phyloP scores from a whole-genome alignment of 2,888 invertebrate genomes.

The Aleiodes testaceus region DNA sequence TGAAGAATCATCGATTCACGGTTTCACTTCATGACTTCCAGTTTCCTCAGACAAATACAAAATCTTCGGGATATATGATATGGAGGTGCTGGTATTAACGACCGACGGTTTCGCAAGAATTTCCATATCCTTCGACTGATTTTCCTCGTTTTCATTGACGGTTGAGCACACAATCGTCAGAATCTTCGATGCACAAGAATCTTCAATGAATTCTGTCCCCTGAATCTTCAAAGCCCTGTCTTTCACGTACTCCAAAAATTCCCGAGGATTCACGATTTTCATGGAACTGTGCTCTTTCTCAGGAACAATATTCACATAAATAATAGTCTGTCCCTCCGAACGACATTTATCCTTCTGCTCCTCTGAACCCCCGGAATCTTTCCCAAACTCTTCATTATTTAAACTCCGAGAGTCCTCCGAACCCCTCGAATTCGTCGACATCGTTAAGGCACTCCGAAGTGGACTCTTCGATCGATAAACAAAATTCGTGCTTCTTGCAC shows the following conservation, averaged over 20 bases:
- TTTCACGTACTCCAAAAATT: conserved; percentile 56
- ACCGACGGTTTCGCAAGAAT: conserved; percentile 62
- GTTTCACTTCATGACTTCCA: neutral
- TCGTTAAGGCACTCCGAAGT: conserved; percentile 54
- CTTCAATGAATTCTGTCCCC: conserved; percentile 39
- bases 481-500: conserved; percentile 41
- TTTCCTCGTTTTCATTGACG: conserved; percentile 34
- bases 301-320: conserved; percentile 60
- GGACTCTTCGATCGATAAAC: conserved; percentile 55
- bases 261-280: conserved; percentile 56
- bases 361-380: conserved; percentile 17
- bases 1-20: neutral
- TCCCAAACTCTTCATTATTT: neutral
- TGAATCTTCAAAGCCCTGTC: conserved; percentile 50
- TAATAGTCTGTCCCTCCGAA: conserved; percentile 52
- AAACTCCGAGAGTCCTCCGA: conserved; percentile 14
- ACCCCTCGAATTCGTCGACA: conserved; percentile 49
- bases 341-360: neutral
- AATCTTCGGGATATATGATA: conserved; percentile 56
- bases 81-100: conserved; percentile 61
- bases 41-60: too few relatives aligned
- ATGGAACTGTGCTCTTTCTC: conserved; percentile 53
- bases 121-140: conserved; percentile 58
- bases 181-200: conserved; percentile 47
- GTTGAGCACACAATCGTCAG: conserved; percentile 57